Evolutionary conservation across 2,888 invertebrate genomes (phyloP).

Genomic region (Diogma glabrata): DNA sequence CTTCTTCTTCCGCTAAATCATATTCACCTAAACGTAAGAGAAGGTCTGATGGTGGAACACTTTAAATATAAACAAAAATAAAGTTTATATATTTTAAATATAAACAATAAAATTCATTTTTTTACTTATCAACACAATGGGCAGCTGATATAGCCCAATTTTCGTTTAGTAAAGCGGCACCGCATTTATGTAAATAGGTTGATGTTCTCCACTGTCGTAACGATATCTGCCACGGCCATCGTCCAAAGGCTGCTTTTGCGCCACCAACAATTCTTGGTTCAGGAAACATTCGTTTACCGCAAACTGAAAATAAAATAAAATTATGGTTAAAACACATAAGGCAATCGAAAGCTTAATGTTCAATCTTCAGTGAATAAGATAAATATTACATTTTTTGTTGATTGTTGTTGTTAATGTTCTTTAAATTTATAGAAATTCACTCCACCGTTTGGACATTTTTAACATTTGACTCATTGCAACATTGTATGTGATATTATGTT

Average conservation of each 20-base stretch:
- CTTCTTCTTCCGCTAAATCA: conserved; percentile 75
- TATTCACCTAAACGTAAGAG: conserved; percentile 80
- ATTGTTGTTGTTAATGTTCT: too few relatives aligned
- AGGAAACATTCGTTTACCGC: conserved; percentile 75
- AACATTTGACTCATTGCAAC: too few relatives aligned
- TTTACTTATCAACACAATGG: conserved; percentile 90
- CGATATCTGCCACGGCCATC: conserved; percentile 95
- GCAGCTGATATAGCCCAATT: conserved; percentile 95
- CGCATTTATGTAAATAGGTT: conserved; percentile 86
- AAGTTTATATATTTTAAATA: background rate
- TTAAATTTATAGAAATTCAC: too few relatives aligned
- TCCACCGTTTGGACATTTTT: too few relatives aligned
- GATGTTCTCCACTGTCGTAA: conserved; percentile 84
- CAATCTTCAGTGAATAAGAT: too few relatives aligned
- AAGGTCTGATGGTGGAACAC: conserved; percentile 84
- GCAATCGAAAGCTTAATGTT: too few relatives aligned
- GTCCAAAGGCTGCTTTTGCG: conserved; percentile 71
- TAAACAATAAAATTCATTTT: conserved; percentile 20
- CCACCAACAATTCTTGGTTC: conserved; percentile 83
- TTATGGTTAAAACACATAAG: conserved; percentile 54
- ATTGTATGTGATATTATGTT: too few relatives aligned
- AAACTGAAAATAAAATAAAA: conserved; percentile 65
- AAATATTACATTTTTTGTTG: too few relatives aligned
- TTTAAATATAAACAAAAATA: conserved; percentile 32
- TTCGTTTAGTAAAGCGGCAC: conserved; percentile 81